Evolutionary conservation across 2,888 invertebrate species (phyloP).

Genomic region (Macroteleia sp.): DNA sequence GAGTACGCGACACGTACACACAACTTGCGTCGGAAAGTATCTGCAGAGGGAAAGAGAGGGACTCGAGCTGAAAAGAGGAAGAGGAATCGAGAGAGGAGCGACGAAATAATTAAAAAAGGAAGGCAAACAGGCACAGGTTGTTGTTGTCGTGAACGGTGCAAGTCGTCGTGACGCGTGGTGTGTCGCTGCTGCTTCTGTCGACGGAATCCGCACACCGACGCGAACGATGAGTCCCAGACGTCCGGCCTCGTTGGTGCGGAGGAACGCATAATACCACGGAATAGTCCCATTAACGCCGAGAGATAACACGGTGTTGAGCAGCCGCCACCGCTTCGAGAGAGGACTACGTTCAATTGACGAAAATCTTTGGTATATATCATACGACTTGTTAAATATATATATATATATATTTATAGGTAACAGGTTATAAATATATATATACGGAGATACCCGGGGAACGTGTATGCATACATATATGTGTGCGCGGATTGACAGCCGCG

Average conservation of each 20-base stretch:
- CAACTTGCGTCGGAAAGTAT: slow-evolving; percentile 27
- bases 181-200: slow-evolving; percentile 6
- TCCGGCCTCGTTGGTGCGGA: slow-evolving; percentile 53
- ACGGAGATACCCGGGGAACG: background rate
- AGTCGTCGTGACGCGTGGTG: slow-evolving; percentile 12
- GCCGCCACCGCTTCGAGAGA: background rate
- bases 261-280: slow-evolving; percentile 26
- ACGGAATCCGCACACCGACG: slow-evolving; percentile 16
- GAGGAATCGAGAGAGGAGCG: slow-evolving; percentile 16
- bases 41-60: slow-evolving; percentile 31
- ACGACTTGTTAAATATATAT: slow-evolving; percentile 23
- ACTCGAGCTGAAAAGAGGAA: slow-evolving; percentile 11
- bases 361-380: slow-evolving; percentile 26
- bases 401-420: slow-evolving; percentile 31
- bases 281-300: slow-evolving; percentile 4
- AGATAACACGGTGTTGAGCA: slow-evolving; percentile 17
- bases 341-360: background rate
- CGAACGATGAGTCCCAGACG: slow-evolving; percentile 49
- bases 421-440: slow-evolving; percentile 36
- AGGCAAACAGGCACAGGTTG: background rate
- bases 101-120: slow-evolving; percentile 2
- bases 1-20: slow-evolving; percentile 40
- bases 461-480: slow-evolving; percentile 19
- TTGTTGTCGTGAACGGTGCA: slow-evolving; percentile 14
- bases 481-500: slow-evolving; percentile 20